Evolutionary conservation across 2,888 invertebrate species (phyloP), one percentile per base, ranked within the genome.

Genomic region (Eristalinus aeneus): DNA sequence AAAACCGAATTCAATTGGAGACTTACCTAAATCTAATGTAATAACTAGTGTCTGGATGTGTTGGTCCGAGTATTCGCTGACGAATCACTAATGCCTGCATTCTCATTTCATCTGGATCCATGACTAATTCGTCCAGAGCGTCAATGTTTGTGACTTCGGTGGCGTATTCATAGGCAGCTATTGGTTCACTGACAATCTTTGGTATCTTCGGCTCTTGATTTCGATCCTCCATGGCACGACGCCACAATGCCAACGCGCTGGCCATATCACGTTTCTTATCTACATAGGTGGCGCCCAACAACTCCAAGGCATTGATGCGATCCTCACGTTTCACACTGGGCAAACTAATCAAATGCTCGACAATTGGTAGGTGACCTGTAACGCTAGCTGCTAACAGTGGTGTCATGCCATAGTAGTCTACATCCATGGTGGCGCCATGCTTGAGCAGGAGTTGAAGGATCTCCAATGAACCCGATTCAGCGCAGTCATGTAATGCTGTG

Each of bases 401-500:
- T 56, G 98, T 98, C 97, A 99, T 98, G 94, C 97, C 98, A 92
- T 98, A 98, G 20, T 97, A 97, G 93, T 99, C 98, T 32, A 97
- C 97, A 91, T 97, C 97, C 96, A 99, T 98, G 58, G 95, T 95
- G 12, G 98, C 99, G 63, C 97, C 97, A 91, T 97, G 95, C 56
- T 96, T 95, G 39, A 99, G 93, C 85, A 99, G 94, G 92, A 98
- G 94, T 93, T 97, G 97, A 90, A 98, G 94, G 90, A 99, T 98
- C 90, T 97, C 97, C 88, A 98, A 93, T 53, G 97, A 98, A 5
- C 99, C 99, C 73, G 98, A 97, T 93, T 99, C 99, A 0, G 98
- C 98, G 91, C 98, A 98, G 91, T 99, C 99, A 93, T 99, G 99
- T 39, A 99, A 92, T n/a, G 99, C 99, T 9, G 99, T 99, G 93